Percentiles rank a stretch among this genome's conserved stretches.
Evolutionary conservation across 2,888 invertebrate genomes (phyloP).

Genomic region (Sinopyrophorus schimmeli): DNA sequence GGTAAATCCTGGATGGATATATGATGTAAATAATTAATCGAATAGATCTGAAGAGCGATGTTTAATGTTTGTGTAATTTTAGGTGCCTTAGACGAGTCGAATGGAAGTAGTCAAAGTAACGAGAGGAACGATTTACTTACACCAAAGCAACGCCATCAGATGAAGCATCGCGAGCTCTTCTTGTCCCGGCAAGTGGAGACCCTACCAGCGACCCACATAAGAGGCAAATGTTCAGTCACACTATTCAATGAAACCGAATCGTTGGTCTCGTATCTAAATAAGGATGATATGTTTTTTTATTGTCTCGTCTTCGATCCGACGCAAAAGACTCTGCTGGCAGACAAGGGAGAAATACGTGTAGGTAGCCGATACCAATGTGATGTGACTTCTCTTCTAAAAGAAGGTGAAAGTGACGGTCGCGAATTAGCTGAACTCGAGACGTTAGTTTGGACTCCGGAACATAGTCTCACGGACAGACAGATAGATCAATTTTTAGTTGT

Average conservation of each 20-base stretch:
- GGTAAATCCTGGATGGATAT: no score
- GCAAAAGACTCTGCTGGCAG: conserved; percentile 97
- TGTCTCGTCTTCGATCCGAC: conserved; percentile 99
- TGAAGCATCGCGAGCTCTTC: conserved; percentile 97
- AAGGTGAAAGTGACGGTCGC: conserved; percentile 59
- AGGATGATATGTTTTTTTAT: conserved; percentile 99
- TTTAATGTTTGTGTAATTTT: conserved; percentile 16
- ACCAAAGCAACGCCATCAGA: conserved; percentile 89
- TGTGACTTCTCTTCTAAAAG: conserved; percentile 78
- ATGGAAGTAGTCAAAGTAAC: conserved; percentile 22
- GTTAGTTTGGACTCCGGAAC: conserved; percentile 92
- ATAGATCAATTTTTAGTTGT: conserved; percentile 98
- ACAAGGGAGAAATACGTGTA: conserved; percentile 93
- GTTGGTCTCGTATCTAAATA: conserved; percentile 92
- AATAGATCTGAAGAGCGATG: no score
- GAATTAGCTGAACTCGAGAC: conserved; percentile 74
- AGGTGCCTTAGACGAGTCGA: conserved; percentile 54
- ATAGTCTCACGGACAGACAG: conserved; percentile 89
- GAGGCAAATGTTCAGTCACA: conserved; percentile 99
- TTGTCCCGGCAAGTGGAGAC: conserved; percentile 97
- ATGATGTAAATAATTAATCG: no score
- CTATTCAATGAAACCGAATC: conserved; percentile 99
- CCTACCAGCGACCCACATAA: conserved; percentile 96
- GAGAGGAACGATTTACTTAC: conserved; percentile 62
- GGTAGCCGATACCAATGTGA: conserved; percentile 98